A percentile compares a stretch with the other conserved stretches of the same genome.
phyloP scores from a whole-genome alignment of 2,113 vertebrate species.

The Corythornis madagascariensis region DNA sequence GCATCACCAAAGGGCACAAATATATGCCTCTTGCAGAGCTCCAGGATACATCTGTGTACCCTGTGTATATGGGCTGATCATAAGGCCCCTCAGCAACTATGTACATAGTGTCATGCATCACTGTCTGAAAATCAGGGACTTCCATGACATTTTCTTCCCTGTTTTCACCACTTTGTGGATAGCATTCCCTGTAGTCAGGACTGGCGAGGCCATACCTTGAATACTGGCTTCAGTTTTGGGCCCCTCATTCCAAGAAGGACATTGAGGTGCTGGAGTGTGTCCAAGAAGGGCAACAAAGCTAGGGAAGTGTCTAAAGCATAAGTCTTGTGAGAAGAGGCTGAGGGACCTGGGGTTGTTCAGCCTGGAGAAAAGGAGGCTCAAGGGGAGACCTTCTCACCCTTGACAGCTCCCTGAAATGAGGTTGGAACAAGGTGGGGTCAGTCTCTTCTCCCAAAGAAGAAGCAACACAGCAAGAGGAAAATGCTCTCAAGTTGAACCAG shows the following conservation, averaged over 20 bases:
- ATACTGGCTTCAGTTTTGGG: background rate
- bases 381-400: background rate
- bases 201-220: background rate
- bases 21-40: background rate
- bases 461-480: too few relatives aligned
- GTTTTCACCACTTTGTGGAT: background rate
- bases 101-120: background rate
- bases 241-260: background rate
- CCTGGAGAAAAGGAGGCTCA: background rate
- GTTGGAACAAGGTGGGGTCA: too few relatives aligned
- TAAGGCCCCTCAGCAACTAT: background rate
- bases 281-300: background rate
- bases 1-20: background rate
- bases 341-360: background rate
- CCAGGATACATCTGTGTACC: background rate
- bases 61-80: background rate
- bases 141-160: background rate
- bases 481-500: background rate
- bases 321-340: background rate
- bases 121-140: background rate
- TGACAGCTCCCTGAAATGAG: background rate
- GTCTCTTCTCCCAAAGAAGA: too few relatives aligned
- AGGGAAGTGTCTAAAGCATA: background rate
- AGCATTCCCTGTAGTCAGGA: too few relatives aligned
- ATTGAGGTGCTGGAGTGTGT: background rate